Evolutionary conservation across 2,888 invertebrate species (phyloP).

Genomic region (Meliscaeva auricollis): DNA sequence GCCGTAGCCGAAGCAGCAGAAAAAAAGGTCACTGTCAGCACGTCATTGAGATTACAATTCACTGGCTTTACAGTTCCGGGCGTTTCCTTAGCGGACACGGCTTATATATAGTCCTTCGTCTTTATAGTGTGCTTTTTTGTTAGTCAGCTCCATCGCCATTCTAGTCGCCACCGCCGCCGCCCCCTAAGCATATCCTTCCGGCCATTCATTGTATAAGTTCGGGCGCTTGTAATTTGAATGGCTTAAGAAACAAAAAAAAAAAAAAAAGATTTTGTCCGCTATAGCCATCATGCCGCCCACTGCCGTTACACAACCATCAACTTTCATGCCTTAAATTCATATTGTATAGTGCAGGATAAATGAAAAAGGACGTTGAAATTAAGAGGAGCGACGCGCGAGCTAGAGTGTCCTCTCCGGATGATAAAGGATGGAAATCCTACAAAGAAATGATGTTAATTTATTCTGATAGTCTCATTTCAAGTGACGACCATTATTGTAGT

Average conservation of each 20-base stretch:
- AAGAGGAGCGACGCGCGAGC: conserved; percentile 23
- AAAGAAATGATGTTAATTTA: conserved; percentile 72
- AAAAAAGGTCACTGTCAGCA: conserved; percentile 73
- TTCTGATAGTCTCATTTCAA: conserved; percentile 68
- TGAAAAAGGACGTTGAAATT: conserved; percentile 54
- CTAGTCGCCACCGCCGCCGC: not conserved
- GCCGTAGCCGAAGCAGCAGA: conserved; percentile 23
- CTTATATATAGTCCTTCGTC: conserved; percentile 55
- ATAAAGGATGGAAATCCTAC: conserved; percentile 45
- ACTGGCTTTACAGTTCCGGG: conserved; percentile 71
- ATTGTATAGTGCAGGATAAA: conserved; percentile 39
- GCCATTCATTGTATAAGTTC: conserved; percentile 50
- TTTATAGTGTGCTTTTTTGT: conserved; percentile 34
- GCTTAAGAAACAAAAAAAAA: conserved; percentile 45
- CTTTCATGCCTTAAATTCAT: conserved; percentile 22
- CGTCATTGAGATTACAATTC: conserved; percentile 73
- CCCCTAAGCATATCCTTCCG: conserved; percentile 60
- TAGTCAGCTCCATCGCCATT: conserved; percentile 29
- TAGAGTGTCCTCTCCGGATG: conserved; percentile 26
- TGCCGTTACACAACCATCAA: not conserved
- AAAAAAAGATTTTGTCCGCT: conserved; percentile 3
- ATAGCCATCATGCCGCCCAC: not conserved
- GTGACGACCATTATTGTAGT: conserved; percentile 49
- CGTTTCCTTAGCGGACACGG: conserved; percentile 63
- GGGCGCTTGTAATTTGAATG: conserved; percentile 65